Base-by-base conservation (phyloP, 2,888 invertebrate species). In the Zootermopsis nevadensis region DNA sequence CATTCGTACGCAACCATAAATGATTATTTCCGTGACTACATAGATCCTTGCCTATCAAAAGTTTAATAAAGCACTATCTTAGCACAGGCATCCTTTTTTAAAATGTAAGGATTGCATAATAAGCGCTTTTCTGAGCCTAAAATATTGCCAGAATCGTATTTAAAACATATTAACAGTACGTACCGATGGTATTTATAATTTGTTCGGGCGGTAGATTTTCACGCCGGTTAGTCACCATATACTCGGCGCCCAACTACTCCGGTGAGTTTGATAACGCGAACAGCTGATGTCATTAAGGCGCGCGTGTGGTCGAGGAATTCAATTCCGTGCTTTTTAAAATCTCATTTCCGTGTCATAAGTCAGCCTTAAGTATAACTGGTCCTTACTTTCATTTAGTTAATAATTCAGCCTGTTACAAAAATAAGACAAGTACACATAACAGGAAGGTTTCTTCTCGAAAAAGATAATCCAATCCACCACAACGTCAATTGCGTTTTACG, bases 151-250 rank as follows among this genome's bases (percentile, higher is more conserved):
- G 4, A 4, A 48, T 15, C 15, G 15, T 48, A 19, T 15, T 15
- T 48, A 19, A 15, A 48, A 15, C 19, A 19, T 48, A 19, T 15
- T 3, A 15, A 48, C 38, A 42, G 38, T 15, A 42, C 1, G 19
- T 19, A 3, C 1, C 19, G 48, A 48, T 19, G 48, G 3, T 48
- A 19, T 48, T 48, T 19, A 19, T 48, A 22, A 7, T 38, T 33
- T 42, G 74, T 74, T 27, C 79, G 80, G 82, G 80, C 82, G 27
- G 86, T 86, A 1, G 84, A 85, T 86, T 72, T 86, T 86, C 74
- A 19, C 69, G 84, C 60, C 83, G 85, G 80, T 81, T 86, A 12
- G 84, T 86, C 19, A 86, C 86, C 7, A 19, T 81, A 24, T 83
- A 84, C 79, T 83, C 83, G 35, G 83, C 83, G 38, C 83, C 83